These are phyloP conservation scores for Holothuria glaberrima DNA, from an alignment of 35 echinoderm and acorn worm species.

Conservation along the genomic window DNA sequence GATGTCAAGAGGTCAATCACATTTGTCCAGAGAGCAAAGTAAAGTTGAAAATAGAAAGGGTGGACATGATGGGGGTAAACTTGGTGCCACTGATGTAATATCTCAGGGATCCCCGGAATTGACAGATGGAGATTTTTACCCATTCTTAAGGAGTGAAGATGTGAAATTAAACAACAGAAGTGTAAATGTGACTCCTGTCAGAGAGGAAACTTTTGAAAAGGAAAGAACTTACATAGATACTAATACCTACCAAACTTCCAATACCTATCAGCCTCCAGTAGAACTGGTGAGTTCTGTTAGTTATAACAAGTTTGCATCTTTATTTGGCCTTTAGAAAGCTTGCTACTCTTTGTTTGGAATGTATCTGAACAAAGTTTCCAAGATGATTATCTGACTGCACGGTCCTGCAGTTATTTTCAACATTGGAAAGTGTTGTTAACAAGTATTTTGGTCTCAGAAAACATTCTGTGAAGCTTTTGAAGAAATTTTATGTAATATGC, in stretches of 20 bases:
- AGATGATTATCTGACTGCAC: too few species aligned
- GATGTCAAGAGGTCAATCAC: neutral
- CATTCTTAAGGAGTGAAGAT: slow-evolving; percentile 81
- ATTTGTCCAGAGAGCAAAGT: neutral
- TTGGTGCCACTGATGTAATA: neutral
- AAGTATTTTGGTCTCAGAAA: too few species aligned
- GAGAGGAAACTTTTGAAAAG: neutral
- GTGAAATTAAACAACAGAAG: slow-evolving; percentile 64
- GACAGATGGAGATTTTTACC: slow-evolving; percentile 75
- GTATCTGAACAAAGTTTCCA: neutral
- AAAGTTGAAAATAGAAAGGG: slow-evolving; percentile 5
- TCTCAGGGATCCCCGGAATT: slow-evolving; percentile 35
- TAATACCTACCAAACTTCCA: neutral
- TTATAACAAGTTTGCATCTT: neutral
- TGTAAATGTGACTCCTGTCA: slow-evolving; percentile 58
- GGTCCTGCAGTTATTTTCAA: too few species aligned
- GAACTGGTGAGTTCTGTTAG: neutral
- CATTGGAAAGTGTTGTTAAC: too few species aligned
- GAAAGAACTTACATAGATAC: slow-evolving; percentile 7
- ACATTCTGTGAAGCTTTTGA: too few species aligned
- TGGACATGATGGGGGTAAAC: neutral
- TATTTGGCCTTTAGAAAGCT: neutral
- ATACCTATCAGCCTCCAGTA: neutral
- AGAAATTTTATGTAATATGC: too few species aligned
- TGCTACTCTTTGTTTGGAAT: neutral